Evolutionary conservation across 2,113 vertebrate species (phyloP), one percentile per base, ranked within the genome.

Genomic region (Phrynosoma platyrhinos): DNA sequence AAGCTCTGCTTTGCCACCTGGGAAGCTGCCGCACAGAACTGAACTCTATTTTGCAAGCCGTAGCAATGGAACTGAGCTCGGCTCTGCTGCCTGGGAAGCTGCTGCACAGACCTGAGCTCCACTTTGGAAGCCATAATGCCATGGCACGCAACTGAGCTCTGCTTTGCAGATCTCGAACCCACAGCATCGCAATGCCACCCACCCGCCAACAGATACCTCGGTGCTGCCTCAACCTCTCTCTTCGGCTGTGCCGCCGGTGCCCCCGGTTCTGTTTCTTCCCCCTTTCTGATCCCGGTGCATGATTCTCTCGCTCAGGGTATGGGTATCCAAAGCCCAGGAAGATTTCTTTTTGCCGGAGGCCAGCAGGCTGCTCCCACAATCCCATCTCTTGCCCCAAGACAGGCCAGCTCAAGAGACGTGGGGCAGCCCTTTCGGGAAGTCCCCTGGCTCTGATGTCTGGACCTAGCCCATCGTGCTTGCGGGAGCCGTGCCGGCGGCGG

Each of bases 211-310:
- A 25, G 83, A 16, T 96, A 97, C 97, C 97, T 97, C 92, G 82
- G 84, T 94, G 96, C 14, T 92, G 93, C 25, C 94, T 97, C 87
- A 93, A 95, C 53, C 97, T 95, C n/a, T 97, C 96, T 91, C 97
- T 98, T 80, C 98, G 97, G 83, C 92, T 96, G 3, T 96, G 96
- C 0, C 97, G 95, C 69, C 97, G 98, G 10, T 98, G 97, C 79
- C 97, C 98, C 91, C 96, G 96, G 92, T 95, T 93, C 1, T 97
- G 97, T 52, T 97, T 98, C 94, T 95, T 97, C 2, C 94, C 96
- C 84, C 97, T 98, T 85, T 97, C 96, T 18, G 95, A 92, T 7
- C 97, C 97, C 0, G 95, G 94, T 1, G 98, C 94, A 36, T 96
- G 95, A 90, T 97, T 97, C 30, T 97, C 97, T 82, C 93, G 95